These are phyloP conservation scores for Perithous albicinctus DNA, from an alignment of 2,888 invertebrate species.

Conservation along the genomic window DNA sequence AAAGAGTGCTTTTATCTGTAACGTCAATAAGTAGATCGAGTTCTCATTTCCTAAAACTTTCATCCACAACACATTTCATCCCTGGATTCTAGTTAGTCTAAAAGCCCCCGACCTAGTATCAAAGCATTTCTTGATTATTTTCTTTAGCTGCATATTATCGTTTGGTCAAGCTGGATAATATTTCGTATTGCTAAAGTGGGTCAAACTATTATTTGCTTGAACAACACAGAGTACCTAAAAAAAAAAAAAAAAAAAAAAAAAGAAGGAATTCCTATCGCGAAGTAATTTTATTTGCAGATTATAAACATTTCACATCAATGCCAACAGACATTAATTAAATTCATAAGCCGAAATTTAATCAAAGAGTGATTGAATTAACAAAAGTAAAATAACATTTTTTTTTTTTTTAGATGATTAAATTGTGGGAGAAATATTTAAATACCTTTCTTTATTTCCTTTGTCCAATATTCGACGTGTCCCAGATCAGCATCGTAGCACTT, in stretches of 20 bases:
- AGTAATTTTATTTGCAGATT: neutral
- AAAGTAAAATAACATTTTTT: neutral
- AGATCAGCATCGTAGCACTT: constrained; percentile 2
- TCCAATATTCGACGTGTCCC: neutral
- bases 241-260: neutral
- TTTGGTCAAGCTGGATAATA: constrained; percentile 15
- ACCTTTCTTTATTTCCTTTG: constrained; percentile 7
- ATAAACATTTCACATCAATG: neutral
- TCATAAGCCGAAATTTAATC: neutral
- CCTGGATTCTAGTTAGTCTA: constrained; percentile 20
- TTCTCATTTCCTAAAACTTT: constrained; percentile 24
- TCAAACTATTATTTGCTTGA: neutral
- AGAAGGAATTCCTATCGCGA: neutral
- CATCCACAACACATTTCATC: neutral
- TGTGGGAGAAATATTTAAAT: neutral
- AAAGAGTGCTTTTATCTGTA: neutral
- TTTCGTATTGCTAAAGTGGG: neutral
- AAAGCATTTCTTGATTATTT: constrained; percentile 15
- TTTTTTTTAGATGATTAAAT: neutral
- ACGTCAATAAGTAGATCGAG: constrained; percentile 21
- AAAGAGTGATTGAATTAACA: neutral
- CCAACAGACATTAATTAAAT: neutral
- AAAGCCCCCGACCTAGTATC: constrained; percentile 11
- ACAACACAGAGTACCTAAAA: neutral
- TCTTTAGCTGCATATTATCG: constrained; percentile 2